Evolutionary conservation across 2,797 vertebrate genomes (phyloP), one percentile per base, ranked within the genome.

Genomic region (Notolabrus celidotus): DNA sequence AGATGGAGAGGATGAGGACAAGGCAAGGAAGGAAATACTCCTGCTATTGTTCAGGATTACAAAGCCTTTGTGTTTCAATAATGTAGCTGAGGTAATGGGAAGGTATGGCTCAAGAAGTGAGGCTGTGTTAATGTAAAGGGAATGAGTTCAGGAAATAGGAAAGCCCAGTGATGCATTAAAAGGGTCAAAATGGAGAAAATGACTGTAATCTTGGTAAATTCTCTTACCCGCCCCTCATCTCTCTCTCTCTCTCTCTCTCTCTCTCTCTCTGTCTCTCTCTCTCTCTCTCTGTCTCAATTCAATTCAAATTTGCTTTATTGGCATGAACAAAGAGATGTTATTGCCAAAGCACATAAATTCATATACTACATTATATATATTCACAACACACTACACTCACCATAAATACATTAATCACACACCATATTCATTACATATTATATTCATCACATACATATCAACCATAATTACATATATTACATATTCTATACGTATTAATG

Each of bases 11-110:
- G 83, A 86, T 85, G 71, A 85, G 45, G 57, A 67, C 55, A 65
- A 74, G 69, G 50, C 34, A 59, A 82, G 84, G 86, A 90, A 91
- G 90, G 89, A 92, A 90, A 82, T 88, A 29, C 50, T 68, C 39
- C 52, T 61, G 41, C 69, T 75, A 59, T 82, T 89, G 74, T 89
- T 86, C 52, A 66, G 77, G 47, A 61, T 42, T 33, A 60, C 38
- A 74, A 54, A 71, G 55, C 27, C 7, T 77, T 69, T 87, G 60
- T 83, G 51, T 74, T 83, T 69, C 75, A 77, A 85, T 69, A 10
- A 79, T 69, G 53, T 55, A 49, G 50, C 53, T 84, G 81, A 89
- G 66, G 82, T 80, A 88, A 84, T 89, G 84, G 74, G 67, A 84
- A 56, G 70, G 53, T 43, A 47, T 31, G 23, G 29, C n/a, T 64